phyloP scores from a whole-genome alignment of 2,797 vertebrate genomes.

The Phrynocephalus guinanensis region DNA sequence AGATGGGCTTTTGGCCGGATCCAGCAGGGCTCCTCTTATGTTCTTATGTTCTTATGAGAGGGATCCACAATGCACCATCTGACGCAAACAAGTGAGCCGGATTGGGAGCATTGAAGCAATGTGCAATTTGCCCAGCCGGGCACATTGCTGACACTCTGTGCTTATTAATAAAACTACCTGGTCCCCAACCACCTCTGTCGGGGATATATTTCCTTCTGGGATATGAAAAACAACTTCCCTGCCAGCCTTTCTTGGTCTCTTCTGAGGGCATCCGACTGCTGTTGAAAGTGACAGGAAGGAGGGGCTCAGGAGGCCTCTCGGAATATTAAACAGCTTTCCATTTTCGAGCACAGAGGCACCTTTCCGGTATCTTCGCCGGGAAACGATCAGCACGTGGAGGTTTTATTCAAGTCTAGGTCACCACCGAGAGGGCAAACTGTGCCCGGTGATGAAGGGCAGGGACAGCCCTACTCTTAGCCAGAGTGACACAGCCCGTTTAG shows the following conservation, averaged over 20 bases:
- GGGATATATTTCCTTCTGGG: neutral
- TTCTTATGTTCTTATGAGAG: no score
- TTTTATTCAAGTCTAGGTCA: no score
- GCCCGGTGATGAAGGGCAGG: no score
- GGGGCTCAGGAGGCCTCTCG: no score
- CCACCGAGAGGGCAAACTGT: no score
- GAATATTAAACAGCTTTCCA: neutral
- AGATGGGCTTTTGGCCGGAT: no score
- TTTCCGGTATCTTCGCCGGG: neutral
- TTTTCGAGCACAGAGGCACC: neutral
- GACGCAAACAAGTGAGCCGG: no score
- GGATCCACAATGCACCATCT: no score
- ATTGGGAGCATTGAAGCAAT: neutral
- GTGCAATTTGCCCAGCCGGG: neutral
- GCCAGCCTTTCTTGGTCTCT: neutral
- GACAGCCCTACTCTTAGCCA: no score
- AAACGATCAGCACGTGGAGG: neutral
- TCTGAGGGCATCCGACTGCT: neutral
- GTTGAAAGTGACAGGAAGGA: neutral
- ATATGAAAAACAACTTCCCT: neutral
- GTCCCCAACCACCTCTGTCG: neutral
- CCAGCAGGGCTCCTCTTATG: no score
- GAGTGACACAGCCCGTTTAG: no score
- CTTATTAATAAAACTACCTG: neutral
- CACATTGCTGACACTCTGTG: neutral